Evolutionary conservation across 2,113 vertebrate genomes (phyloP), one percentile per base, ranked within the genome.

Genomic region (Corythaeola cristata): DNA sequence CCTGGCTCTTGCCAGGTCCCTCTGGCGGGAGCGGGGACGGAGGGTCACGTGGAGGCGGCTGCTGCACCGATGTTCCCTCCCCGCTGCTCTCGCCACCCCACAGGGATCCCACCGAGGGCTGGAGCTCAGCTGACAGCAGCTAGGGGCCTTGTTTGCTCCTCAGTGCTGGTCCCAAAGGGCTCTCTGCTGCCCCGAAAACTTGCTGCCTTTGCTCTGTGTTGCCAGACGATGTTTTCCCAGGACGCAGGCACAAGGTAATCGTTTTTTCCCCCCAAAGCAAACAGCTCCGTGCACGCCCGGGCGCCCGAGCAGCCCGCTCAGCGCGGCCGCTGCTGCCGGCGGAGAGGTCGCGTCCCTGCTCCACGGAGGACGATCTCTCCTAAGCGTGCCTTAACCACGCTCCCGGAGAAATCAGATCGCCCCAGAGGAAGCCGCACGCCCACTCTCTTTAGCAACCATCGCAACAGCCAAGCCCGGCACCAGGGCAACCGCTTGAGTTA

Each of bases 31-130:
- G 82, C 32, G 13, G 94, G 95, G 94, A 94, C 27, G 30, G 90
- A 44, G 59, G 76, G 95, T 98, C 98, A 98, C 96, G 95, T 97
- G 98, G 96, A 93, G 73, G 52, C 33, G 60, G 77, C 81, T 5
- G 72, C 88, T 64, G 88, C 69, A 35, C 77, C 4, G 87, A 39
- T 11, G 39, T 39, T 39, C 39, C 41, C 41, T 15, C 41, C 41
- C 58, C 4, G 74, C 59, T 5, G 89, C 93, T 91, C 63, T 80
- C 12, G 72, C 64, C 68, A 44, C 87, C 94, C 59, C 63, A 13
- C 28, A 1, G 9, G 66, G 49, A 62, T 56, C 63, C 26, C 39
- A 4, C 44, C 0, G 8, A 37, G 77, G 26, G 45, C 60, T 30
- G 88, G 49, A 62, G 37, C 78, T 67, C 19, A 1, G 60, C 66